These are phyloP conservation scores for Cristatella mucedo DNA, from an alignment of 2,888 invertebrate genomes.

Conservation along the genomic window DNA sequence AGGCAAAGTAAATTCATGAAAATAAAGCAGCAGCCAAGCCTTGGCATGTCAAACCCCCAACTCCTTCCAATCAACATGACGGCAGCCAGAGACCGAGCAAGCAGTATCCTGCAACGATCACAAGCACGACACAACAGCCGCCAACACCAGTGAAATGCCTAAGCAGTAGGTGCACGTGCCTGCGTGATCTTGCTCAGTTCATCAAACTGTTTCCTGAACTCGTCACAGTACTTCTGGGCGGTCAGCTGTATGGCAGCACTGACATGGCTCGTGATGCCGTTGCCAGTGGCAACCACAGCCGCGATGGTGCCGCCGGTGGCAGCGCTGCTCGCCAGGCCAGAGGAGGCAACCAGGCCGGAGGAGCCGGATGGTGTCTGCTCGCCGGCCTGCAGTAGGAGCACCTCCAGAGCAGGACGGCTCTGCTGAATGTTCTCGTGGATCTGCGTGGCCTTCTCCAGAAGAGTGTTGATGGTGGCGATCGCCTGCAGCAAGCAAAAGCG, in stretches of 20 bases:
- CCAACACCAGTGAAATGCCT: no score
- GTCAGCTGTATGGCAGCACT: slow-evolving; percentile 82
- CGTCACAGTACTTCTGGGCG: slow-evolving; percentile 84
- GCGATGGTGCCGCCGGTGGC: slow-evolving; percentile 19
- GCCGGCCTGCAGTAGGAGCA: slow-evolving; percentile 62
- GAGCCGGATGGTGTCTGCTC: no score
- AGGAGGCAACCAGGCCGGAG: slow-evolving; percentile 22
- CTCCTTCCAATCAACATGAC: no score
- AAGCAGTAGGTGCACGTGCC: no score
- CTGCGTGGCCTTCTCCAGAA: slow-evolving; percentile 82
- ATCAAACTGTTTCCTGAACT: slow-evolving; percentile 84
- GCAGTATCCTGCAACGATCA: no score
- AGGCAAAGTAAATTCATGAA: no score
- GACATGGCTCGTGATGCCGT: slow-evolving; percentile 44
- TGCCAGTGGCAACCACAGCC: slow-evolving; percentile 4
- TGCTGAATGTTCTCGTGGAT: slow-evolving; percentile 76
- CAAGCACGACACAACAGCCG: no score
- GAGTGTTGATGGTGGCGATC: slow-evolving; percentile 69
- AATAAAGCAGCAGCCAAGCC: no score
- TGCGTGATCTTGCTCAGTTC: slow-evolving; percentile 58
- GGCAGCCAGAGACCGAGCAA: no score
- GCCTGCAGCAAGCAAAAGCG: slow-evolving; percentile 44
- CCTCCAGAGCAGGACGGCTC: slow-evolving; percentile 75
- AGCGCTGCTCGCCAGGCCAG: slow-evolving; percentile 40
- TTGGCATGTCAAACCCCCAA: no score